These are phyloP conservation scores for Polia nebulosa DNA, from an alignment of 2,888 invertebrate genomes.

Conservation along the genomic window DNA sequence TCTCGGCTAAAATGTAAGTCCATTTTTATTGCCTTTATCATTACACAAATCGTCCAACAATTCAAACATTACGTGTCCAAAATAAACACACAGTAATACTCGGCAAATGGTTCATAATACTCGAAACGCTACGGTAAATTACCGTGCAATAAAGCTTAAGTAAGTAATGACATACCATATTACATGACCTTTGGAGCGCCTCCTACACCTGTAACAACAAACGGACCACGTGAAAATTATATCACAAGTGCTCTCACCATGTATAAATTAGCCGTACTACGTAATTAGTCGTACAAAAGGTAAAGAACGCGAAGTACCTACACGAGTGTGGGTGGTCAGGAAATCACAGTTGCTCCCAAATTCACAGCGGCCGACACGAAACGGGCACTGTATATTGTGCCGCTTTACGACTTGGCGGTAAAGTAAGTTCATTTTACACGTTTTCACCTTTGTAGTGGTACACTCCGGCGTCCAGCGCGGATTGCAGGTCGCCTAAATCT, in stretches of 20 bases:
- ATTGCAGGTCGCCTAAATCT: constrained; percentile 58
- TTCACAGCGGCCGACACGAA: constrained; percentile 59
- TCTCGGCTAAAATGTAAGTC: constrained; percentile 25
- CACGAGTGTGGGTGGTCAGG: constrained; percentile 61
- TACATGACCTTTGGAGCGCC: constrained; percentile 68
- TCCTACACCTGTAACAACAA: constrained; percentile 80
- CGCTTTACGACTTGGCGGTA: constrained; percentile 73
- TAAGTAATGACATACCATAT: constrained; percentile 70
- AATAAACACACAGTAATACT: constrained; percentile 50
- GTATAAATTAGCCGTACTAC: constrained; percentile 66
- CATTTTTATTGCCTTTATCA: constrained; percentile 37
- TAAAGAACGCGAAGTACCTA: constrained; percentile 48
- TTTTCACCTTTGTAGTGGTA: constrained; percentile 71
- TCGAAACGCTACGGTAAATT: constrained; percentile 50
- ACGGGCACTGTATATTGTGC: constrained; percentile 65
- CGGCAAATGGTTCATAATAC: constrained; percentile 51
- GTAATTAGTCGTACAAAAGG: constrained; percentile 57
- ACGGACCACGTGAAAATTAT: constrained; percentile 49
- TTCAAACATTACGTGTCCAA: constrained; percentile 37
- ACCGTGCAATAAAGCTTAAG: constrained; percentile 51
- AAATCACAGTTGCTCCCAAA: constrained; percentile 68
- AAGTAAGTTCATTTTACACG: constrained; percentile 76
- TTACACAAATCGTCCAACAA: constrained; percentile 33
- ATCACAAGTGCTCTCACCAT: constrained; percentile 32
- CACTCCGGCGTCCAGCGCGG: constrained; percentile 42